phyloP scores from a whole-genome alignment of 92 coral and sea anemone genomes.

The Umimayanthus chanpuru region DNA sequence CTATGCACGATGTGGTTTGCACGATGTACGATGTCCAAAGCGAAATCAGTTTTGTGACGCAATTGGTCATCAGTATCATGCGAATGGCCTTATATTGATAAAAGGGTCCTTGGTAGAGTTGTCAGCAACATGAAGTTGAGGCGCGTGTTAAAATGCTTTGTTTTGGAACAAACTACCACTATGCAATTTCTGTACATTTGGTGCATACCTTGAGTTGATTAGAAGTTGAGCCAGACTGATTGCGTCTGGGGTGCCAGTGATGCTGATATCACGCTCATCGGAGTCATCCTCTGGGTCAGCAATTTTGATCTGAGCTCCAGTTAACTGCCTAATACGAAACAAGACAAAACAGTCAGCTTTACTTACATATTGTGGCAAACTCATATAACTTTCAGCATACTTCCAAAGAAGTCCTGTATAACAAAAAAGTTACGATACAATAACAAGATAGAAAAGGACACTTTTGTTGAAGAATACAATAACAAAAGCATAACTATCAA shows the following conservation, averaged over 20 bases:
- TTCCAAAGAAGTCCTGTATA: background rate
- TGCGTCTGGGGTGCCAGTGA: constrained; percentile 63
- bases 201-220: constrained; percentile 54
- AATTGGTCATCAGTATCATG: no score
- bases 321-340: constrained; percentile 33
- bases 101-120: no score
- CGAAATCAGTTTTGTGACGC: no score
- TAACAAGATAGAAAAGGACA: background rate
- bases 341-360: background rate
- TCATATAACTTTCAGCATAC: background rate
- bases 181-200: background rate
- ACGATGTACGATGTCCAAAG: no score
- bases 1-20: no score
- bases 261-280: constrained; percentile 58
- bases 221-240: constrained; percentile 59
- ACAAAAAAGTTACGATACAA: background rate
- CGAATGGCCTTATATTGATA: no score
- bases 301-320: constrained; percentile 62
- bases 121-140: no score
- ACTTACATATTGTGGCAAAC: background rate
- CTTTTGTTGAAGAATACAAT: background rate
- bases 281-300: constrained; percentile 64
- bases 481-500: no score
- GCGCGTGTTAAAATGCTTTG: no score
- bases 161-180: no score